Conservation (phyloP, 2,113 vertebrate genomes). For the Antennarius striatus region DNA sequence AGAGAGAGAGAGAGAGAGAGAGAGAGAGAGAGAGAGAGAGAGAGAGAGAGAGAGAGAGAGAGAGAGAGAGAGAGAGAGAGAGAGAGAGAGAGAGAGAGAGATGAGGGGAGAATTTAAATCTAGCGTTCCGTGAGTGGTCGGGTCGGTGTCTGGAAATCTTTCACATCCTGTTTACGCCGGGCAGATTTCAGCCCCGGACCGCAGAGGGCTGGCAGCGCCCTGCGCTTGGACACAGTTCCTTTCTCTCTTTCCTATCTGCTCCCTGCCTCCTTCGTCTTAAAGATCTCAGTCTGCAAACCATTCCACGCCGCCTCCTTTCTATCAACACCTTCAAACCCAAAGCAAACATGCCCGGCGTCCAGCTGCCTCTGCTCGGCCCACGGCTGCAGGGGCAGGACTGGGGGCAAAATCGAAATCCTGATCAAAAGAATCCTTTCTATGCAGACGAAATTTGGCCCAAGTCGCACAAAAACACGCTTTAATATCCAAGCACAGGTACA, state of each 20-base stretch:
- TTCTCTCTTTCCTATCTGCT: constrained; percentile 56
- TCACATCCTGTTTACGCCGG: constrained; percentile 85
- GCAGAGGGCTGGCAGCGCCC: constrained; percentile 73
- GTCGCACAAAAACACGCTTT: constrained; percentile 39
- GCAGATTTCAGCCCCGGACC: constrained; percentile 76
- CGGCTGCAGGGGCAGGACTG: background rate
- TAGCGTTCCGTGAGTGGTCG: constrained; percentile 78
- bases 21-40: constrained; percentile 24
- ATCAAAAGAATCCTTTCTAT: constrained; percentile 46
- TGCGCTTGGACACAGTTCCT: constrained; percentile 68
- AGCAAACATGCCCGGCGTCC: constrained; percentile 51
- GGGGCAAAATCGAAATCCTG: constrained; percentile 14
- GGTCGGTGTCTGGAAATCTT: constrained; percentile 80
- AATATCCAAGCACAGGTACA: constrained; percentile 51
- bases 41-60: background rate
- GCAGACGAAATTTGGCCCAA: constrained; percentile 27
- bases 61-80: background rate
- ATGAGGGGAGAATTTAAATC: constrained; percentile 79
- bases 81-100: constrained; percentile 22
- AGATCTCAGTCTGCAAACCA: constrained; percentile 52
- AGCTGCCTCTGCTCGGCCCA: background rate
- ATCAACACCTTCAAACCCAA: constrained; percentile 62
- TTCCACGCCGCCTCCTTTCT: constrained; percentile 43
- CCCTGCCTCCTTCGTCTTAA: constrained; percentile 32
- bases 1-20: constrained; percentile 21